A percentile compares a stretch with the other conserved stretches of the same genome.
phyloP scores from a whole-genome alignment of 2,888 invertebrate genomes.

The Gordius sp. region DNA sequence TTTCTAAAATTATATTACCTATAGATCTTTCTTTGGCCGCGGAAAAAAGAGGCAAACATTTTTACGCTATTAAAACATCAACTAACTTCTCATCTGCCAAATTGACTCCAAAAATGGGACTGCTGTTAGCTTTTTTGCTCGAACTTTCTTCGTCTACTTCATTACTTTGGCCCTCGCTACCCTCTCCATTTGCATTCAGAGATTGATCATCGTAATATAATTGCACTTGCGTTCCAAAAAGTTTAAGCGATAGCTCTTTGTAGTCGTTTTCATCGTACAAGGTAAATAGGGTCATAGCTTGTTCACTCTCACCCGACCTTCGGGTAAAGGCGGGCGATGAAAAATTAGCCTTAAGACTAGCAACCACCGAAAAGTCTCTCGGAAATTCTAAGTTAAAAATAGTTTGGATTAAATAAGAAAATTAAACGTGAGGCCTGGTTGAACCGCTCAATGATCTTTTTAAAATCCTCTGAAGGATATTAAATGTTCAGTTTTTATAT shows the following conservation, averaged over 20 bases:
- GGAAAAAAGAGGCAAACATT: too few relatives aligned
- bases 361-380: not conserved
- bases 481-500: too few relatives aligned
- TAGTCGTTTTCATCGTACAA: not conserved
- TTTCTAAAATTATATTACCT: too few relatives aligned
- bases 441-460: not conserved
- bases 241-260: not conserved
- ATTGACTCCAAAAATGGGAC: too few relatives aligned
- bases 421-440: not conserved
- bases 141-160: not conserved
- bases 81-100: too few relatives aligned
- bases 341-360: not conserved
- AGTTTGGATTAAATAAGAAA: constrained; percentile 1
- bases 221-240: not conserved
- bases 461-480: not conserved
- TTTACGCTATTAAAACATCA: too few relatives aligned
- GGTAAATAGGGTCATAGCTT: not conserved
- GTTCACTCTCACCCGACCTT: not conserved
- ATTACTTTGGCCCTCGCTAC: not conserved
- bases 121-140: too few relatives aligned
- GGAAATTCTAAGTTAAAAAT: too few relatives aligned
- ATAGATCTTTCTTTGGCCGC: too few relatives aligned
- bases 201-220: not conserved
- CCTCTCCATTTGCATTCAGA: not conserved
- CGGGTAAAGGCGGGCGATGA: too few relatives aligned